Percentiles rank a stretch among this genome's conserved stretches.
Evolutionary conservation across 2,797 vertebrate genomes (phyloP).

Genomic region (Benthosema pterotum): DNA sequence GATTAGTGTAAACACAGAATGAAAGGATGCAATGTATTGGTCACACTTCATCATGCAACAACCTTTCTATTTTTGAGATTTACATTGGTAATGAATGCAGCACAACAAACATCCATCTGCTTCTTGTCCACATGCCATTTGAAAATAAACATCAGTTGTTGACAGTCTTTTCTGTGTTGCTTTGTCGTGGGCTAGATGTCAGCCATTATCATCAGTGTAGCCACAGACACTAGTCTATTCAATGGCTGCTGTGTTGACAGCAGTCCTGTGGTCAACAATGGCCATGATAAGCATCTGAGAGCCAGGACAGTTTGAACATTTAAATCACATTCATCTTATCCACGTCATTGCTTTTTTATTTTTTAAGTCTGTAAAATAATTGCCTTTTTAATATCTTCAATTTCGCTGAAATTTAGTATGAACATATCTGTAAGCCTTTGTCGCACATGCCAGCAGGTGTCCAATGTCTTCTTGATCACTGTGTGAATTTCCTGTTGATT

Average conservation of each 20-base stretch:
- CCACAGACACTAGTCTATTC: constrained; percentile 35
- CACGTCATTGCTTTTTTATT: neutral
- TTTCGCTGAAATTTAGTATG: neutral
- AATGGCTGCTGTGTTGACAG: constrained; percentile 41
- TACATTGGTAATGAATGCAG: constrained; percentile 43
- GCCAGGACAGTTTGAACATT: constrained; percentile 47
- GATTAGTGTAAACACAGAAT: constrained; percentile 58
- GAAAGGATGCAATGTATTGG: constrained; percentile 50
- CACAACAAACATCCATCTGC: constrained; percentile 57
- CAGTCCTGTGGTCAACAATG: constrained; percentile 53
- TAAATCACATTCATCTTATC: constrained; percentile 16
- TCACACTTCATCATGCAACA: constrained; percentile 46
- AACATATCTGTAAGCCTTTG: constrained; percentile 13
- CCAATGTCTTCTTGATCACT: no score
- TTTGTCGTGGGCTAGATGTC: constrained; percentile 45
- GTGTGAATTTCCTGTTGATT: no score
- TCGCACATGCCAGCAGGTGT: no score
- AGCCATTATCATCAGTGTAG: constrained; percentile 50
- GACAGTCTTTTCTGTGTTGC: constrained; percentile 47
- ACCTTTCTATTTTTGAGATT: constrained; percentile 57
- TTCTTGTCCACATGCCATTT: constrained; percentile 63
- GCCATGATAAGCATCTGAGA: constrained; percentile 42
- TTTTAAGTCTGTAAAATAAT: constrained; percentile 2
- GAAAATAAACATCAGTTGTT: constrained; percentile 65
- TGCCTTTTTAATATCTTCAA: constrained; percentile 23